phyloP scores from a whole-genome alignment of 2,888 invertebrate species.

The Oscheius sp. region DNA sequence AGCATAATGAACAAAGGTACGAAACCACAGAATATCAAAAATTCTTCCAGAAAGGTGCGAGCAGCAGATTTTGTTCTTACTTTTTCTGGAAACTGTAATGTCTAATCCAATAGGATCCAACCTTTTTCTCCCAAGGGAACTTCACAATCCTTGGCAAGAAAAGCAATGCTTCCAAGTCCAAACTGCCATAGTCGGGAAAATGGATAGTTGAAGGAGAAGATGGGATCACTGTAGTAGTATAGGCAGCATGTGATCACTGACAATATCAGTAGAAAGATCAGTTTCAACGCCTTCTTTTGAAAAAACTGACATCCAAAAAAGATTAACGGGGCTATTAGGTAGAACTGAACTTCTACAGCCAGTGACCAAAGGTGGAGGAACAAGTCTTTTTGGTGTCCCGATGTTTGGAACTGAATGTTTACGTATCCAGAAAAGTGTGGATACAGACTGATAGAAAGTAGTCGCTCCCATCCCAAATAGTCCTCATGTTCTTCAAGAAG shows the following conservation, averaged over 20 bases:
- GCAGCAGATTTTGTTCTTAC: background rate
- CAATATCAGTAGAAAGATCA: background rate
- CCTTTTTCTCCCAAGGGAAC: background rate
- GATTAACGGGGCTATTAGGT: conserved; percentile 3
- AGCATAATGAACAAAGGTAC: background rate
- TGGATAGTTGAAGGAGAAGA: conserved; percentile 10
- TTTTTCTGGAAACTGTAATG: background rate
- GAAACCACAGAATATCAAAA: background rate
- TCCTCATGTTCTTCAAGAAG: background rate
- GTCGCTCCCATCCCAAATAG: conserved; percentile 8
- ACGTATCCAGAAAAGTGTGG: background rate
- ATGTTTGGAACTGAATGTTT: background rate
- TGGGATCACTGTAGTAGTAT: background rate
- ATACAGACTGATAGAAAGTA: conserved; percentile 3
- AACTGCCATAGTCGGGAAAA: conserved; percentile 4
- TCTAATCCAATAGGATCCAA: background rate
- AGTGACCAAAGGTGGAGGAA: conserved; percentile 18
- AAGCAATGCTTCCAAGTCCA: conserved; percentile 12
- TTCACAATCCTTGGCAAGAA: background rate
- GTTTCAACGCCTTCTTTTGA: background rate
- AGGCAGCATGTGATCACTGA: background rate
- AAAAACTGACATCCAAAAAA: background rate
- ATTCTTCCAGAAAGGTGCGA: background rate
- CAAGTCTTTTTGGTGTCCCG: background rate
- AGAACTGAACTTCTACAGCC: conserved; percentile 19